Percentiles rank a stretch among this genome's conserved stretches.
phyloP scores from a whole-genome alignment of 2,797 vertebrate genomes.

The Hydrocynus forskahlii region DNA sequence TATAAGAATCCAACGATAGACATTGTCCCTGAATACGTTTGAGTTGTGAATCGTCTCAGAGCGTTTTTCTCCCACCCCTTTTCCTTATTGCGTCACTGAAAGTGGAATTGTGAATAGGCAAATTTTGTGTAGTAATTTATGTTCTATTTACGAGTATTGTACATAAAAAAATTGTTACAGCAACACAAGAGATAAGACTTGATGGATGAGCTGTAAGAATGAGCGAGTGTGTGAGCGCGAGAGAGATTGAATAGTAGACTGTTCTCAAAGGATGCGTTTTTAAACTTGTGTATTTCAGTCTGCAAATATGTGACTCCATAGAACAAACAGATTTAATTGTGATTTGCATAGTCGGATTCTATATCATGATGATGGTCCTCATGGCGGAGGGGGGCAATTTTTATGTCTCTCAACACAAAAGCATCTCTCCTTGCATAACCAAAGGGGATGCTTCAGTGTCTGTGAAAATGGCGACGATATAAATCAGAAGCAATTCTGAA shows the following conservation, averaged over 20 bases:
- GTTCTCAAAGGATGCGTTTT: slow-evolving; percentile 33
- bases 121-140: slow-evolving; percentile 85
- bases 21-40: slow-evolving; percentile 61
- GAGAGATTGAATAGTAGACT: slow-evolving; percentile 40
- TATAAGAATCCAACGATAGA: slow-evolving; percentile 68
- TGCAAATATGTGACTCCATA: slow-evolving; percentile 46
- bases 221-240: slow-evolving; percentile 70
- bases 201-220: slow-evolving; percentile 66
- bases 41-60: slow-evolving; percentile 65
- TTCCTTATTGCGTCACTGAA: slow-evolving; percentile 69
- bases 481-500: slow-evolving; percentile 35
- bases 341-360: slow-evolving; percentile 36
- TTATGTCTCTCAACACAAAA: slow-evolving; percentile 34
- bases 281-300: slow-evolving; percentile 66
- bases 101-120: slow-evolving; percentile 83
- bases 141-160: slow-evolving; percentile 86
- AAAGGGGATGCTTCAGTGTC: slow-evolving; percentile 27
- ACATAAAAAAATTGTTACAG: slow-evolving; percentile 79
- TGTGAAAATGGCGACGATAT: slow-evolving; percentile 35
- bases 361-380: slow-evolving; percentile 34
- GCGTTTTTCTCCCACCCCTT: slow-evolving; percentile 59
- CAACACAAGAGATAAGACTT: slow-evolving; percentile 43
- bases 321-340: slow-evolving; percentile 17
- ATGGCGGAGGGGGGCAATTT: slow-evolving; percentile 7
- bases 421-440: slow-evolving; percentile 14